phyloP scores from a whole-genome alignment of 2,888 invertebrate species.

The Endotricha flammealis region DNA sequence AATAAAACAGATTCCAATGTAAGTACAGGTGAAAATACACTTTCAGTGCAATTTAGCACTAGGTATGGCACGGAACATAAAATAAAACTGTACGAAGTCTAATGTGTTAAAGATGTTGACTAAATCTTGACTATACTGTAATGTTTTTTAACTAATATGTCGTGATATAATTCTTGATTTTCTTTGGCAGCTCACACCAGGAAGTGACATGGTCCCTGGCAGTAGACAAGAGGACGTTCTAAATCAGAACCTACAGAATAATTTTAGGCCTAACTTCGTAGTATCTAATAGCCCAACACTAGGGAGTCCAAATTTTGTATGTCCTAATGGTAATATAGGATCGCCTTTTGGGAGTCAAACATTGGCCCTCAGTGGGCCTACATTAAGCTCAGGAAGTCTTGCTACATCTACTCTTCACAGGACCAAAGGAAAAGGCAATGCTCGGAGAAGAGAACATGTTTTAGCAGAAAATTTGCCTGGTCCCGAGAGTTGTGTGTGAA shows the following conservation, averaged over 20 bases:
- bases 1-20: too few species aligned
- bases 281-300: conserved; percentile 65
- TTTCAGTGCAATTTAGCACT: too few species aligned
- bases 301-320: conserved; percentile 71
- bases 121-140: too few species aligned
- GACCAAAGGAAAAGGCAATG: conserved; percentile 72
- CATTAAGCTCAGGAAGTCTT: conserved; percentile 63
- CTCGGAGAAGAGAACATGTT: conserved; percentile 84
- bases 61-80: too few species aligned
- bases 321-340: conserved; percentile 63
- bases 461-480: conserved; percentile 91
- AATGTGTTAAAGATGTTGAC: too few species aligned
- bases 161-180: too few species aligned
- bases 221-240: conserved; percentile 61
- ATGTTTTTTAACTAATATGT: too few species aligned
- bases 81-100: too few species aligned
- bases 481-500: conserved; percentile 91
- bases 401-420: conserved; percentile 67
- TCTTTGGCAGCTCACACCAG: conserved; percentile 51
- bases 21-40: too few species aligned
- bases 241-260: conserved; percentile 62
- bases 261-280: conserved; percentile 64
- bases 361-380: conserved; percentile 58
- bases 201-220: conserved; percentile 43
- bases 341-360: conserved; percentile 66